Evolutionary conservation across 2,797 vertebrate genomes (phyloP), one percentile per base, ranked within the genome.

Genomic region (Chrosomus eos): DNA sequence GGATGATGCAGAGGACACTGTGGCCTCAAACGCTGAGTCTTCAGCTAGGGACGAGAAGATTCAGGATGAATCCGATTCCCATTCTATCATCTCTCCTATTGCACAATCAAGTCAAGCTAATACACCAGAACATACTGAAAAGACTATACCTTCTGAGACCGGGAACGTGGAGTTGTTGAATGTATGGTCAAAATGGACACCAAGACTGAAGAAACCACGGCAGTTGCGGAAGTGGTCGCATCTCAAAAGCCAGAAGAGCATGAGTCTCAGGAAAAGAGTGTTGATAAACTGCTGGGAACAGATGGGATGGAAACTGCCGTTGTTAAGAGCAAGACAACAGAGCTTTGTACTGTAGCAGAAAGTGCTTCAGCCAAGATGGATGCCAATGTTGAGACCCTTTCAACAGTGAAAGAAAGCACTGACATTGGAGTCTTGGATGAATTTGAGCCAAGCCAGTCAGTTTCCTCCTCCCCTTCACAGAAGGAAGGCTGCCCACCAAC

Each of bases 1-100:
- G 8, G 96, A 97, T n/a, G 48, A 78, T 0, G 83, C 48, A 19
- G 90, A 92, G 11, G 36, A 86, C 16, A 38, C 16, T 36, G 31
- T 62, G 28, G 28, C 38, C 4, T 10, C 33, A 60, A 82, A n/a
- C 10, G 33, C 70, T 1, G 86, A 43, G 43, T 38, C 45, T 16
- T 36, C 67, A 31, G 53, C 83, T 26, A 85, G 51, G 26, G 78
- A 64, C 1, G 45, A 84, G 26, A 70, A 62, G 3, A 33, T 68
- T 26, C 23, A 38, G 19, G 73, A 70, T 86, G 28, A 75, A 60
- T 60, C 28, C 1, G 68, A 73, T 66, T 28, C 40, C 9, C 2
- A 28, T 2, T 19, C 16, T 40, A 67, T 1, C 1, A 26, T 77
- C 6, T 87, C 67, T 5, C 43, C 72, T 33, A 8, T 19, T 76